Evolutionary conservation across 1,140 invertebrate genomes (phyloP), one percentile per base, ranked within the genome.

Genomic region (Drosophila varians): DNA sequence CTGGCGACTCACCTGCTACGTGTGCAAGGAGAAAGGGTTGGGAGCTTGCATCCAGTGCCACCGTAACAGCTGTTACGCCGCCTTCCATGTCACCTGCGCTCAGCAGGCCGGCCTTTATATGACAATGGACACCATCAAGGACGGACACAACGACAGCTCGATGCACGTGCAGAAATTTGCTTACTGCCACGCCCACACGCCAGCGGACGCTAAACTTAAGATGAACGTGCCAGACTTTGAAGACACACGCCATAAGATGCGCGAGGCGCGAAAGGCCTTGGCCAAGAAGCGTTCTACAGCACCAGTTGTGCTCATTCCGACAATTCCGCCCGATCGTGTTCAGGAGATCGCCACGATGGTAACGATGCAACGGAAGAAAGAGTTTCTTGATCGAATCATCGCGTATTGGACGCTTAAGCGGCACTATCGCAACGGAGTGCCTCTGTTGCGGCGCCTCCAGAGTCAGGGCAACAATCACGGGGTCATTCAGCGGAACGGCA

Each of bases 41-140:
- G 99, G 99, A 0, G 98, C 98, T 1, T 99, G 98, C 87, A 99
- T 99, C 72, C 99, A 99, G 92, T 99, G 99, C 91, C 97, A 99
- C 89, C 97, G 98, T 82, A 96, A 94, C 65, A 99, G 97, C 91
- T 99, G 98, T 91, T 99, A 99, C 88, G 96, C 96, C 51, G 98
- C 98, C 4, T 99, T 99, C 92, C 99, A 99, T 92, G 98, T 99
- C 0, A 99, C 98, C 0, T 99, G 99, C 92, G 98, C 98, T 0
- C 98, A 99, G 91, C 97, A 98, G 91, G 98, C 98, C 46, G 98
- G 98, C 53, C 92, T 97, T 0, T 94, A 96, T 75, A 99, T 99
- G 98, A 96, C 98, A 91, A 99, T 99, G 95, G 96, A 99, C 87
- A 97, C 97, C 1, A 95, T 97, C 0, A 94, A 95, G 86, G 95